Percentiles rank a stretch among this genome's conserved stretches.
These are phyloP conservation scores for Drosophila emarginata DNA, from an alignment of 2,888 invertebrate species.

Conservation along the genomic window DNA sequence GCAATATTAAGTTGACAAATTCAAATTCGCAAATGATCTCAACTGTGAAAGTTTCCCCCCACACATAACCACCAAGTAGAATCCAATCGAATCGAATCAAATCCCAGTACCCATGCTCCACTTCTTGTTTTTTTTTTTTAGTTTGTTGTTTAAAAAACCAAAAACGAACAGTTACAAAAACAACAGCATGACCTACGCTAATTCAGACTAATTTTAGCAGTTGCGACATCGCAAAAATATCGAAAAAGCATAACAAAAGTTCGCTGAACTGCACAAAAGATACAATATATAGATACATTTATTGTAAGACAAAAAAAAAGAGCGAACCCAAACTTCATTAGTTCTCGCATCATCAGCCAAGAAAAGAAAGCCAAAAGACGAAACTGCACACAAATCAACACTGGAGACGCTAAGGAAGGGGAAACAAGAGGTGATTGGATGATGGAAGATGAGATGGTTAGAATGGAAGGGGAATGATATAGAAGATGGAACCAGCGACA, in stretches of 20 bases:
- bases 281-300: constrained; percentile 23
- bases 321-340: constrained; percentile 59
- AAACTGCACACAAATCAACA: constrained; percentile 74
- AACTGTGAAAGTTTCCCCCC: constrained; percentile 50
- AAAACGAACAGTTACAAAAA: constrained; percentile 33
- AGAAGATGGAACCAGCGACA: constrained; percentile 22
- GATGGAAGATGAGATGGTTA: constrained; percentile 8
- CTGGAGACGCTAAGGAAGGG: constrained; percentile 37
- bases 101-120: constrained; percentile 28
- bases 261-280: constrained; percentile 73
- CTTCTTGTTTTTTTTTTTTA: constrained; percentile 15
- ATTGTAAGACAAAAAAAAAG: constrained; percentile 47
- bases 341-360: constrained; percentile 38
- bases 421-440: constrained; percentile 19
- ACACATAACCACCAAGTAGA: constrained; percentile 33
- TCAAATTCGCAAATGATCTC: constrained; percentile 32
- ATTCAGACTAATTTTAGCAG: constrained; percentile 72
- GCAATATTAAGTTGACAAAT: background rate
- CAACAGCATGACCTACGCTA: constrained; percentile 75
- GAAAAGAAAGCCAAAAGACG: constrained; percentile 42
- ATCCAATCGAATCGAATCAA: constrained; percentile 10
- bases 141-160: background rate
- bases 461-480: background rate
- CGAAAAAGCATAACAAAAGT: constrained; percentile 59
- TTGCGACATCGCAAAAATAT: constrained; percentile 71